Base-by-base conservation (phyloP, 1,140 invertebrate genomes). In the Drosophila saltans region DNA sequence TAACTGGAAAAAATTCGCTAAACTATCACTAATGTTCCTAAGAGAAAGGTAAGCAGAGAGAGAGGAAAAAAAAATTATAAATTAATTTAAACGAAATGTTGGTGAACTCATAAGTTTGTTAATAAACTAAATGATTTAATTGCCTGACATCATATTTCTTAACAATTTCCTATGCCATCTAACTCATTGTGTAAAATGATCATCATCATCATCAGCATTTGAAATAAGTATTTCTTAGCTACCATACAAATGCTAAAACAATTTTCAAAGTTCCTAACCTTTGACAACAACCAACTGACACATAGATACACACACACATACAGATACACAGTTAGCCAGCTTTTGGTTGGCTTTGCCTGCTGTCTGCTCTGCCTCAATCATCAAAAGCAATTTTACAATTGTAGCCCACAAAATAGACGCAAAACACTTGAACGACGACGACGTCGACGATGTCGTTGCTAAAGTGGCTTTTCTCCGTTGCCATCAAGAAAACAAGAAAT, bases 301-400 rank as follows among this genome's bases (percentile, higher is more conserved):
- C 21, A 52, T 21, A 52, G 3, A 36, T 5, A 36, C 33, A 36
- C 33, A 36, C 33, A 36, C 33, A 36, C 33, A 36, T 5, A 36
- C 1, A 6, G 3, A 5, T 6, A 30, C 28, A 30, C 28, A 2
- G 28, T 30, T 30, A 30, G 33, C 33, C 33, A 36, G 33, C 33
- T 36, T 36, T 48, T 48, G 16, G 45, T 6, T 21, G 45, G 45
- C 7, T 52, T 48, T 21, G 21, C 24, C 24, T 16, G 45, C 24
- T 16, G 45, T 10, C 45, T 52, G 45, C 45, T 52, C 21, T 26
- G 24, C 45, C 45, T 52, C 45, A 52, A 52, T 52, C 45, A 59
- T 59, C 33, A 59, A 10, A 59, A 40, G 57, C 57, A 59, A 59
- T 59, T 59, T 59, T 59, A 59, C 57, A 59, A 59, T 59, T 59